Evolutionary conservation across 2,797 vertebrate species (phyloP).

Genomic region (Enteromius viviparus): DNA sequence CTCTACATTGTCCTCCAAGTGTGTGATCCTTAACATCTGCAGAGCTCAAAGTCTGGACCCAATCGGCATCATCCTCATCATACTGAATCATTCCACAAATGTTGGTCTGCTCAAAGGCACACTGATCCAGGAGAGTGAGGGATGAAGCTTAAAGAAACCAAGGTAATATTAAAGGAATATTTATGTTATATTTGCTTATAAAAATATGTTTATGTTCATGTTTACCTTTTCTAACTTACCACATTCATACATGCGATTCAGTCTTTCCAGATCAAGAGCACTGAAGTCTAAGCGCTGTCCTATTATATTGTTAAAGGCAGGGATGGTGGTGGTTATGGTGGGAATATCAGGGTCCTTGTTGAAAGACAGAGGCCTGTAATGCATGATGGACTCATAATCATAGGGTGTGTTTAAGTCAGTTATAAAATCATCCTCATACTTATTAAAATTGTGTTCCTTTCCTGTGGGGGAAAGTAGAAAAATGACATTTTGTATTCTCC

Average conservation of each 20-base stretch:
- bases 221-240: constrained; percentile 76
- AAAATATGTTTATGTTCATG: neutral
- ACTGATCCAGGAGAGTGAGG: constrained; percentile 87
- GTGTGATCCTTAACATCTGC: constrained; percentile 80
- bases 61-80: constrained; percentile 78
- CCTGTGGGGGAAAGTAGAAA: constrained; percentile 65
- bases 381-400: constrained; percentile 93
- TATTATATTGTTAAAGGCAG: constrained; percentile 83
- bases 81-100: constrained; percentile 94
- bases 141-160: constrained; percentile 76
- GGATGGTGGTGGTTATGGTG: constrained; percentile 87
- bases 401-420: constrained; percentile 90
- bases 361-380: constrained; percentile 86
- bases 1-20: constrained; percentile 82
- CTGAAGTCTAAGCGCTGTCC: constrained; percentile 91
- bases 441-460: constrained; percentile 81
- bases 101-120: constrained; percentile 86
- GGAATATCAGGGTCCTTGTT: constrained; percentile 82
- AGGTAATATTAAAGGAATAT: neutral
- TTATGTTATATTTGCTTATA: neutral
- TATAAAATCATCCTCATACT: constrained; percentile 79
- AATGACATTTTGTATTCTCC: neutral
- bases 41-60: constrained; percentile 77
- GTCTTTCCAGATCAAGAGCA: constrained; percentile 81
- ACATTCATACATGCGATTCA: constrained; percentile 93